phyloP scores from a whole-genome alignment of 2,797 vertebrate species.

The Pelodytes ibericus region DNA sequence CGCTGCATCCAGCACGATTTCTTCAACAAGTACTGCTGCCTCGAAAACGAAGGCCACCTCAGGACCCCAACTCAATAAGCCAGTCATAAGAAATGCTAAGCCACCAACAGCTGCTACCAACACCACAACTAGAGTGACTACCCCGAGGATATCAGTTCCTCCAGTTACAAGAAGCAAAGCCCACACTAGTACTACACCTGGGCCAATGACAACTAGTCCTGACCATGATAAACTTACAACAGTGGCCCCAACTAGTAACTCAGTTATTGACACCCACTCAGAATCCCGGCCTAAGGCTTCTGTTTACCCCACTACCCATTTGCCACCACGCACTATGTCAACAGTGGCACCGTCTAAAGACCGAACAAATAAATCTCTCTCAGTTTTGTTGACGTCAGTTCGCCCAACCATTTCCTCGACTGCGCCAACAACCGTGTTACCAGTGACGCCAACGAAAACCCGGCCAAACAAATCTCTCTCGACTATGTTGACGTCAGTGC shows the following conservation, averaged over 20 bases:
- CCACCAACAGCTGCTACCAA: neutral
- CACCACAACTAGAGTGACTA: neutral
- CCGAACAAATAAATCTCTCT: neutral
- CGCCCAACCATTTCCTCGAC: neutral
- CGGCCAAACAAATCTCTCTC: neutral
- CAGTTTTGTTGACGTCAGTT: neutral
- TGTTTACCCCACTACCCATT: neutral
- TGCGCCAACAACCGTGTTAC: neutral
- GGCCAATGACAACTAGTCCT: neutral
- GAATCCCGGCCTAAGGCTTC: neutral
- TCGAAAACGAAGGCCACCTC: conserved; percentile 10
- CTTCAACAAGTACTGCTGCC: conserved; percentile 18
- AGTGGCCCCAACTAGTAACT: conserved; percentile 2
- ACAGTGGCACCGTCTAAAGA: neutral
- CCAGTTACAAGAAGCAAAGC: conserved; percentile 20
- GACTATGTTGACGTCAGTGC: neutral
- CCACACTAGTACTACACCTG: neutral
- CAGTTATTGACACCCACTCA: conserved; percentile 1
- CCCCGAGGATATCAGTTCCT: neutral
- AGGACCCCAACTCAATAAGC: neutral
- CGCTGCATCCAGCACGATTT: conserved; percentile 5
- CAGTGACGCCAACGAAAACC: neutral
- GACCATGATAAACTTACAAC: conserved; percentile 34
- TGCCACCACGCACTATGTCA: neutral
- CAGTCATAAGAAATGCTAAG: conserved; percentile 39